A percentile compares a stretch with the other conserved stretches of the same genome.
These are phyloP conservation scores for Lysandra coridon DNA, from an alignment of 2,888 invertebrate genomes.

Conservation along the genomic window DNA sequence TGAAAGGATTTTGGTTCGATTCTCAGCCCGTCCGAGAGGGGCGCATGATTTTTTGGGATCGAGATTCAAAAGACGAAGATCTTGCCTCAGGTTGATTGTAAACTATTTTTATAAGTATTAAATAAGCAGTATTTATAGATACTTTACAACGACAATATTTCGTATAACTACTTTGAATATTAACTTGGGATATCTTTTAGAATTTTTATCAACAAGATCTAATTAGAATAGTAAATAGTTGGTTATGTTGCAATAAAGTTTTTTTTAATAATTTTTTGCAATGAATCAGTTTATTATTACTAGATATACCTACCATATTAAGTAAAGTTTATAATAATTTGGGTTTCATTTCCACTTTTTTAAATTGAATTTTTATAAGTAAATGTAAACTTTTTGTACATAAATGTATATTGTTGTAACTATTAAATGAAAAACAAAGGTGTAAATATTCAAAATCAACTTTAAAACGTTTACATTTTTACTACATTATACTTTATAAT, in stretches of 20 bases:
- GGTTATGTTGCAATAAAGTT: neutral
- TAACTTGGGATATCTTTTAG: neutral
- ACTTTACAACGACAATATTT: slow-evolving; percentile 9
- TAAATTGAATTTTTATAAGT: too few relatives aligned
- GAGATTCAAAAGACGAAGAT: neutral
- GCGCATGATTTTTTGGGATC: too few relatives aligned
- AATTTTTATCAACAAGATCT: neutral
- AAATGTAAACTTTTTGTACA: neutral
- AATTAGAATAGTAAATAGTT: neutral
- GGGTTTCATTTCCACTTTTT: neutral
- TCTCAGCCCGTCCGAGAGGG: neutral
- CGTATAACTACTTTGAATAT: neutral
- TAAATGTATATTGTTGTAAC: neutral
- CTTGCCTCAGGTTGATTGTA: neutral
- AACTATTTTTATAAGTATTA: neutral
- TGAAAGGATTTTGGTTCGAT: neutral
- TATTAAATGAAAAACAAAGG: neutral
- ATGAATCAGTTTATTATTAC: neutral
- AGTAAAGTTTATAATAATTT: neutral
- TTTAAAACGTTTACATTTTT: neutral
- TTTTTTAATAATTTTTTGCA: neutral
- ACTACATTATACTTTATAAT: neutral
- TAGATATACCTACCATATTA: too few relatives aligned
- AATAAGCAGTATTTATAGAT: neutral
- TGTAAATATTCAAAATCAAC: neutral